Evolutionary conservation across 2,113 vertebrate species (phyloP), one percentile per base, ranked within the genome.

Genomic region (Spermophilus dauricus): DNA sequence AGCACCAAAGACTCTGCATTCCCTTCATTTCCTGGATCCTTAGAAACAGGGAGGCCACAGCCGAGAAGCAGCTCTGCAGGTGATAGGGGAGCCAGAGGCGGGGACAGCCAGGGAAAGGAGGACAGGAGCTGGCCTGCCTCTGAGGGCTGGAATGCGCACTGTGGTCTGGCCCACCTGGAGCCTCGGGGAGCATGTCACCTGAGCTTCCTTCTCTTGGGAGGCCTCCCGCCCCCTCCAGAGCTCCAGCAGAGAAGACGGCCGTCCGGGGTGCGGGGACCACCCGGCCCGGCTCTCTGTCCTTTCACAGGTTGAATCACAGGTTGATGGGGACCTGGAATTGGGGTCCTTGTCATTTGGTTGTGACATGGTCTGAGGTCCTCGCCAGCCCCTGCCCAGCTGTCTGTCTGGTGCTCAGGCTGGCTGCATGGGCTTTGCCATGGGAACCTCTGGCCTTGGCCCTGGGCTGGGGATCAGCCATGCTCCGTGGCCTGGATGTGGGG

Each of bases 151-250:
- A 86, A 94, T 91, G 88, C 4, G 34, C 3, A 0, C 86, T 30
- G 56, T 69, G 83, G 88, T 89, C 91, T 91, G 89, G 87, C 73
- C 91, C 70, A 82, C 94, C 81, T 93, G 86, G 51, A 75, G 22
- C 48, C 82, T 51, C 56, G 78, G 89, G 84, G 86, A 91, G 69
- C 34, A 0, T 84, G 83, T 97, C 96, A 92, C 94, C 93, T 93
- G 96, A 95, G 95, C 78, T 67, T 89, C 75, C 45, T 88, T 51
- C 42, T 53, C 91, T 48, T 2, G n/a, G 94, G 96, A 92, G 51
- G 91, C 39, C 82, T 86, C 94, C 45, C 0, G 11, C 67, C 53
- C 82, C 63, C 26, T 22, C 39, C 53, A 56, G 12, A 69, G 67
- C 76, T 22, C 3, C 0, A 26, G 26, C 70, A 4, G 73, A 14